Conservation (phyloP, 1,140 invertebrate species). For the Ostrea denselamellosa region DNA sequence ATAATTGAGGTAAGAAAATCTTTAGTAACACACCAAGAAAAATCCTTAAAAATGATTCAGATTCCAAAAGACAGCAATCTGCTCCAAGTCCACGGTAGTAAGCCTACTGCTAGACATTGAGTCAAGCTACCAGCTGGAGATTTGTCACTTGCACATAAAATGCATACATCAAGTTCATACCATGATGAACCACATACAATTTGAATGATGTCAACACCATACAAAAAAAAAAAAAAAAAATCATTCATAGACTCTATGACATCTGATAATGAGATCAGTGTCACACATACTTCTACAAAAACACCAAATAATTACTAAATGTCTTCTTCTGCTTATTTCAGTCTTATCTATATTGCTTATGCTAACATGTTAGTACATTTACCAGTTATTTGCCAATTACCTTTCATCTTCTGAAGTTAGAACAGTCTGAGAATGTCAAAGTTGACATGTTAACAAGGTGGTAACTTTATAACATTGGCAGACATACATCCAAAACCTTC, state of each 20-base stretch:
- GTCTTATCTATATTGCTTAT: too few species aligned
- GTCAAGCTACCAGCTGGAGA: neutral
- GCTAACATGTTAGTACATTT: too few species aligned
- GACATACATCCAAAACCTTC: too few species aligned
- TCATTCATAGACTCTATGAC: neutral
- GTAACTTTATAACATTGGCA: too few species aligned
- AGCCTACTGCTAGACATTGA: neutral
- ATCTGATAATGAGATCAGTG: neutral
- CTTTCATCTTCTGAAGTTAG: too few species aligned
- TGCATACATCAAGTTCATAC: conserved; percentile 12
- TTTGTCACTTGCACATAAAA: conserved; percentile 21
- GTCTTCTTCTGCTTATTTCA: too few species aligned
- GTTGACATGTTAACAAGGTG: too few species aligned
- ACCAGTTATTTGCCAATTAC: too few species aligned
- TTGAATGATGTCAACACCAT: conserved; percentile 25
- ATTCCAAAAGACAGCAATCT: neutral
- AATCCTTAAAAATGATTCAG: neutral
- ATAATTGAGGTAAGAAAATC: neutral
- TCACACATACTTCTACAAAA: neutral
- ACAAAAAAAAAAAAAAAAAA: too few species aligned
- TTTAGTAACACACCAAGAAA: conserved; percentile 7
- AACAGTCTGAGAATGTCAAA: too few species aligned
- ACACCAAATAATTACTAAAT: neutral
- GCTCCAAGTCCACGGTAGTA: neutral
- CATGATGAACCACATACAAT: neutral